Evolutionary conservation across 2,888 invertebrate species (phyloP).

Genomic region (Pristionchus fissidentatus): DNA sequence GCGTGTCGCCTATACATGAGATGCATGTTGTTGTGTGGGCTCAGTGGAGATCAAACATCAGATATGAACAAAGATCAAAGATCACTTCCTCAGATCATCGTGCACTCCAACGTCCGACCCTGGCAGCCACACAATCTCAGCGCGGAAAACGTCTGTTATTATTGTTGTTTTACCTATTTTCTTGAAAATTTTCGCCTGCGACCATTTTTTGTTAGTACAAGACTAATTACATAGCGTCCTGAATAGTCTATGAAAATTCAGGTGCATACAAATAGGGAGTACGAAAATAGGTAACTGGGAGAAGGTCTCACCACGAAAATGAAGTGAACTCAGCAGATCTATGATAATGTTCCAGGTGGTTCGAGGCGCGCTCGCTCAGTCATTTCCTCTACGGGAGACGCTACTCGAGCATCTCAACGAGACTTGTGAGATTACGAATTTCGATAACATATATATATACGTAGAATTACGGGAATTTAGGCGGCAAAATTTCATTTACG

Average conservation of each 20-base stretch:
- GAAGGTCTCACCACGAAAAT: background rate
- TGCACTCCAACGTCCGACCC: slow-evolving; percentile 66
- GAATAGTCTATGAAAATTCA: too few species aligned
- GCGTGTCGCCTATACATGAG: too few species aligned
- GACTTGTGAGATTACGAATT: slow-evolving; percentile 37
- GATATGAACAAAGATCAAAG: too few species aligned
- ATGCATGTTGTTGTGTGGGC: too few species aligned
- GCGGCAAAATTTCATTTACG: too few species aligned
- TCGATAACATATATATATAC: too few species aligned
- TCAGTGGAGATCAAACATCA: background rate
- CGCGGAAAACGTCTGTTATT: slow-evolving; percentile 57
- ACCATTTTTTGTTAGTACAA: too few species aligned
- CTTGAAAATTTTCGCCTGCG: too few species aligned
- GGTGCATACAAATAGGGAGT: too few species aligned
- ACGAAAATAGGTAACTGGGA: background rate
- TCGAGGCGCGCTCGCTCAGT: slow-evolving; percentile 60
- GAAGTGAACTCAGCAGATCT: too few species aligned
- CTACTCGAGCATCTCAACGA: slow-evolving; percentile 53
- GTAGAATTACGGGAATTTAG: too few species aligned
- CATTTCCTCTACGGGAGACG: slow-evolving; percentile 54
- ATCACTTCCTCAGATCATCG: slow-evolving; percentile 54
- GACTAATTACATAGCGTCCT: too few species aligned
- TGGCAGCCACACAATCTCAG: slow-evolving; percentile 66
- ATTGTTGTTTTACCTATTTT: background rate
- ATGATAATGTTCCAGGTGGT: slow-evolving; percentile 58